phyloP scores from a whole-genome alignment of 2,888 invertebrate genomes.

The Agonopterix heracliana region DNA sequence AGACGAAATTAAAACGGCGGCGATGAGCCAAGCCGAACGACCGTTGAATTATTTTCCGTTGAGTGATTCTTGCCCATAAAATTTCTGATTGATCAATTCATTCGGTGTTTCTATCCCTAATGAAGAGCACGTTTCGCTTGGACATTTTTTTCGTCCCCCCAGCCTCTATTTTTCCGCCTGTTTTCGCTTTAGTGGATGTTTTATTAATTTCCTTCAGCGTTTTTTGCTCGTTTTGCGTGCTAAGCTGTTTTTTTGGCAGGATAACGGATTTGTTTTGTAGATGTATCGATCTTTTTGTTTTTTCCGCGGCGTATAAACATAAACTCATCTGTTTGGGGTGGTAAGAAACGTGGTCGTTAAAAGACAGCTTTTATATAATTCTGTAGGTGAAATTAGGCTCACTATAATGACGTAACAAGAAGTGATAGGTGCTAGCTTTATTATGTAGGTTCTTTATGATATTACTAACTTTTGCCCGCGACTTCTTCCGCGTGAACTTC shows the following conservation, averaged over 20 bases:
- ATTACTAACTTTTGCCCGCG: too few species aligned
- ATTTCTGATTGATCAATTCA: slow-evolving; percentile 76
- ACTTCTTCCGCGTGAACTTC: too few species aligned
- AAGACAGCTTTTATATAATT: too few species aligned
- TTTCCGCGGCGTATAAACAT: neutral
- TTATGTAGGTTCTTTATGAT: too few species aligned
- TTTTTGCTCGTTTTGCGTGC: slow-evolving; percentile 5
- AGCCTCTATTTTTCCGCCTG: slow-evolving; percentile 66
- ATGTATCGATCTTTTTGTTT: neutral
- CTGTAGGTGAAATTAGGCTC: too few species aligned
- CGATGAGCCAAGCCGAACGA: slow-evolving; percentile 70
- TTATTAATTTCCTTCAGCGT: slow-evolving; percentile 56
- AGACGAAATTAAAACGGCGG: slow-evolving; percentile 74
- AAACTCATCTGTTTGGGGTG: too few species aligned
- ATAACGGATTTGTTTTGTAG: slow-evolving; percentile 40
- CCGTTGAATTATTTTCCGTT: slow-evolving; percentile 72
- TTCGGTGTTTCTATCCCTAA: slow-evolving; percentile 69
- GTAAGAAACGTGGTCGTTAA: too few species aligned
- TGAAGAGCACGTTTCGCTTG: slow-evolving; percentile 65
- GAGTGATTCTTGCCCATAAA: slow-evolving; percentile 74
- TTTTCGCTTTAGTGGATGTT: slow-evolving; percentile 69
- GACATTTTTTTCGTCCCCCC: slow-evolving; percentile 54
- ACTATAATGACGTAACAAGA: too few species aligned
- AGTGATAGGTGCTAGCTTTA: too few species aligned
- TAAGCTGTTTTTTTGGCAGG: slow-evolving; percentile 38